Conservation (phyloP, 2,888 invertebrate species). For the Sinhomidia bicolor region DNA sequence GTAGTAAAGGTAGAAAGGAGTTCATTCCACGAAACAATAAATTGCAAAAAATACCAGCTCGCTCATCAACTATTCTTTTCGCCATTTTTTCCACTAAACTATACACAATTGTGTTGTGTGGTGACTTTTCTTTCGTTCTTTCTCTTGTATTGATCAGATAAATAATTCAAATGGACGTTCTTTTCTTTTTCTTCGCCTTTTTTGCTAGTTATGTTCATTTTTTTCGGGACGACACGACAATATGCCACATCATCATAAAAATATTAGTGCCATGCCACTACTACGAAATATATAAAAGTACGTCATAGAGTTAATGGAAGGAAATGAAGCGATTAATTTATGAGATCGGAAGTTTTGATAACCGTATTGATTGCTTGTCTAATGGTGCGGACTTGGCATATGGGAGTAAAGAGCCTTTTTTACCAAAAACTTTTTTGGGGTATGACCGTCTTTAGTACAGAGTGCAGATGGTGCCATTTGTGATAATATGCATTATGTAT, state of each 20-base stretch:
- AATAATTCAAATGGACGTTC: slow-evolving; percentile 42
- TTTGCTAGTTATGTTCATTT: not conserved
- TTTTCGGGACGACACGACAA: not conserved
- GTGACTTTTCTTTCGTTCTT: not conserved
- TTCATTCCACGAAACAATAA: too few relatives aligned
- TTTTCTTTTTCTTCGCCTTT: not conserved
- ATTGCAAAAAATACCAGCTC: not conserved
- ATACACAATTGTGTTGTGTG: slow-evolving; percentile 4
- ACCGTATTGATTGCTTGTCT: slow-evolving; percentile 34
- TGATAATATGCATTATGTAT: too few relatives aligned
- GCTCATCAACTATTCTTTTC: not conserved
- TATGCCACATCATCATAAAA: slow-evolving; percentile 44
- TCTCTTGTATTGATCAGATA: slow-evolving; percentile 24
- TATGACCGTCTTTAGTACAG: too few relatives aligned
- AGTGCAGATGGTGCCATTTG: not conserved
- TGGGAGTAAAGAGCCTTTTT: not conserved
- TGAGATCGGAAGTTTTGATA: slow-evolving; percentile 50
- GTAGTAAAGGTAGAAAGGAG: not conserved
- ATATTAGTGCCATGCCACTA: not conserved
- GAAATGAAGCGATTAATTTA: slow-evolving; percentile 56
- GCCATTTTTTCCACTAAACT: not conserved
- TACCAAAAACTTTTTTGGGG: not conserved
- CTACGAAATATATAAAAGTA: too few relatives aligned
- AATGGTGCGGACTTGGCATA: not conserved
- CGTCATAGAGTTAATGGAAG: slow-evolving; percentile 40